These are phyloP conservation scores for Anoncus sp. DNA, from an alignment of 2,888 invertebrate genomes.

Conservation along the genomic window DNA sequence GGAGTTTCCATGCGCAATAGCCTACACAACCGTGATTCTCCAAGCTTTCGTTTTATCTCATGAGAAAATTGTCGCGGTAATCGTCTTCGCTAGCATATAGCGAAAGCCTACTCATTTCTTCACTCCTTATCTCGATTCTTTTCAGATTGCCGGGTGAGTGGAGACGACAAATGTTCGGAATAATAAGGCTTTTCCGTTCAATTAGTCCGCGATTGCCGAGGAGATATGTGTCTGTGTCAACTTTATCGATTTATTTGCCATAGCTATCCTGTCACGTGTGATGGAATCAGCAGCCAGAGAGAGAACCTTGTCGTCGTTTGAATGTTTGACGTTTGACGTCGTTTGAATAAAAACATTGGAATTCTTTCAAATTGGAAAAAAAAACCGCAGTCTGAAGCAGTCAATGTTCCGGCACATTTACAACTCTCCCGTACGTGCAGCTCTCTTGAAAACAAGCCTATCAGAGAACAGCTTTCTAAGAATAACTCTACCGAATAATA, in stretches of 20 bases:
- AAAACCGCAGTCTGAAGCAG: no score
- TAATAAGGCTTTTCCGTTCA: slow-evolving; percentile 7
- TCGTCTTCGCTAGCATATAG: background rate
- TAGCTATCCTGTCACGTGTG: background rate
- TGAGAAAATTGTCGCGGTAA: background rate
- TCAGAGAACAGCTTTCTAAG: no score
- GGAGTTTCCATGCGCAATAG: slow-evolving; percentile 11
- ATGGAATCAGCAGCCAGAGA: background rate
- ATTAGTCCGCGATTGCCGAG: slow-evolving; percentile 20
- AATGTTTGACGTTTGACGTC: no score
- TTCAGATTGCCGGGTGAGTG: slow-evolving; percentile 23
- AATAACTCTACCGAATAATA: no score
- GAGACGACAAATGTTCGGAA: slow-evolving; percentile 23
- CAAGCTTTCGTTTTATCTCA: slow-evolving; percentile 3
- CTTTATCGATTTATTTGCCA: background rate
- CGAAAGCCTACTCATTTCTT: slow-evolving; percentile 3
- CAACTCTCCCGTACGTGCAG: no score
- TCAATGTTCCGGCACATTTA: no score
- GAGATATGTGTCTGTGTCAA: slow-evolving; percentile 2
- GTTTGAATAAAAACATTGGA: no score
- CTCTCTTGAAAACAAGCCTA: no score
- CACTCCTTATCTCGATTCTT: background rate
- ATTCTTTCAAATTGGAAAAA: no score
- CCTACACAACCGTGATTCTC: slow-evolving; percentile 24
- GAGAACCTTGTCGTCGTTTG: no score